Evolutionary conservation across 1,140 invertebrate species (phyloP).

Genomic region (Lineus longissimus): DNA sequence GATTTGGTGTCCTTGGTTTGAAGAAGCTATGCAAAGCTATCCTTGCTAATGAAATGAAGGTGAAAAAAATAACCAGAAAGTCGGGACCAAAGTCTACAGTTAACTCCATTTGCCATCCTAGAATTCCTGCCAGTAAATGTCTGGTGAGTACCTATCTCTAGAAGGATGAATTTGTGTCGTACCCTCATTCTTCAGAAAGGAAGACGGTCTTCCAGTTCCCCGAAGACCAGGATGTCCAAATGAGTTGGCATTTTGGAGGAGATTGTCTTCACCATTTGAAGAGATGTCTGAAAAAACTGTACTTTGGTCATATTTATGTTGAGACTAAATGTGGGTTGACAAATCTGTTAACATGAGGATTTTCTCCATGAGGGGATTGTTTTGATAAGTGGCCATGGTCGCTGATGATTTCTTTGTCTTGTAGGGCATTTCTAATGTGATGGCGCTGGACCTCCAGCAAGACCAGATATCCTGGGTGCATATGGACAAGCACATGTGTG

Average conservation of each 20-base stretch:
- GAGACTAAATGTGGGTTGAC: background rate
- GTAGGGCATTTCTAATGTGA: slow-evolving; percentile 19
- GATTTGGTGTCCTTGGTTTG: slow-evolving; percentile 20
- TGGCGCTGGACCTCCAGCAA: slow-evolving; percentile 21
- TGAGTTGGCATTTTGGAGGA: too few relatives aligned
- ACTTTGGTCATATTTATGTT: too few relatives aligned
- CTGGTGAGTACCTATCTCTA: background rate
- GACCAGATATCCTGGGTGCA: slow-evolving; percentile 22
- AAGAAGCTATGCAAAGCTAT: slow-evolving; percentile 22
- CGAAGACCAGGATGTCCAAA: too few relatives aligned
- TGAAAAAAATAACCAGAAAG: slow-evolving; percentile 14
- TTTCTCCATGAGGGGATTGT: background rate
- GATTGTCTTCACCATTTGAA: too few relatives aligned
- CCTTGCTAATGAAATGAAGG: slow-evolving; percentile 7
- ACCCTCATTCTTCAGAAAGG: background rate
- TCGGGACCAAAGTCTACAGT: slow-evolving; percentile 10
- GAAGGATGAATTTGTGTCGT: slow-evolving; percentile 6
- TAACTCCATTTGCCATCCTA: slow-evolving; percentile 8
- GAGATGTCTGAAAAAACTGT: too few relatives aligned
- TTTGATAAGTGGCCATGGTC: background rate
- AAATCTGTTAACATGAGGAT: background rate
- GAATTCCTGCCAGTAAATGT: background rate
- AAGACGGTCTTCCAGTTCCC: too few relatives aligned
- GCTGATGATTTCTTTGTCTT: slow-evolving; percentile 6
- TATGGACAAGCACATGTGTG: slow-evolving; percentile 17